Conservation (phyloP, 2,888 invertebrate species). For the Drosophila emarginata region DNA sequence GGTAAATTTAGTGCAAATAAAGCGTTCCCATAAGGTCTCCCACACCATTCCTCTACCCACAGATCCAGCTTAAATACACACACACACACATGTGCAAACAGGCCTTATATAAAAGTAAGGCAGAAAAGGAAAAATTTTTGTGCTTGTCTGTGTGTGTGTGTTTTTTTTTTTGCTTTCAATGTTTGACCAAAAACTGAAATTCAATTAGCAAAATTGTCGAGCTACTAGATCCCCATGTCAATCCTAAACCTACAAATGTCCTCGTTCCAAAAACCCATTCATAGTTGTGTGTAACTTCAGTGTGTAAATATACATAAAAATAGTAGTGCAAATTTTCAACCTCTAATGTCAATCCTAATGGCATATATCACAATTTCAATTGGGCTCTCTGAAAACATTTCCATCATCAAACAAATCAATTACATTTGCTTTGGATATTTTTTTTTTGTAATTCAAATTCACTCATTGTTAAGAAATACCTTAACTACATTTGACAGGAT, state of each 20-base stretch:
- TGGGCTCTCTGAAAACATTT: conserved; percentile 32
- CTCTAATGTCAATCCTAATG: conserved; percentile 29
- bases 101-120: no score
- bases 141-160: not conserved
- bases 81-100: not conserved
- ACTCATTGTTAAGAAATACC: not conserved
- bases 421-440: conserved; percentile 19
- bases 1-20: conserved; percentile 58
- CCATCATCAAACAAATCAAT: conserved; percentile 34
- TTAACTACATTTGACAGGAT: not conserved
- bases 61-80: not conserved
- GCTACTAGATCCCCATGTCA: conserved; percentile 29
- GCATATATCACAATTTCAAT: conserved; percentile 38
- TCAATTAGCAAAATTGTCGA: conserved; percentile 61
- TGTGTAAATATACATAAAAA: conserved; percentile 68
- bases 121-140: not conserved
- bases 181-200: conserved; percentile 31
- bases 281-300: conserved; percentile 51
- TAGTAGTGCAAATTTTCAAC: conserved; percentile 46
- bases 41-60: not conserved
- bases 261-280: not conserved
- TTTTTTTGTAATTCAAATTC: not conserved
- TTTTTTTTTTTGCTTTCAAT: not conserved
- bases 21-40: conserved; percentile 21
- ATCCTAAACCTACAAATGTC: not conserved